Evolutionary conservation across 2,113 vertebrate genomes (phyloP), one percentile per base, ranked within the genome.

Genomic region (Pagrus major): DNA sequence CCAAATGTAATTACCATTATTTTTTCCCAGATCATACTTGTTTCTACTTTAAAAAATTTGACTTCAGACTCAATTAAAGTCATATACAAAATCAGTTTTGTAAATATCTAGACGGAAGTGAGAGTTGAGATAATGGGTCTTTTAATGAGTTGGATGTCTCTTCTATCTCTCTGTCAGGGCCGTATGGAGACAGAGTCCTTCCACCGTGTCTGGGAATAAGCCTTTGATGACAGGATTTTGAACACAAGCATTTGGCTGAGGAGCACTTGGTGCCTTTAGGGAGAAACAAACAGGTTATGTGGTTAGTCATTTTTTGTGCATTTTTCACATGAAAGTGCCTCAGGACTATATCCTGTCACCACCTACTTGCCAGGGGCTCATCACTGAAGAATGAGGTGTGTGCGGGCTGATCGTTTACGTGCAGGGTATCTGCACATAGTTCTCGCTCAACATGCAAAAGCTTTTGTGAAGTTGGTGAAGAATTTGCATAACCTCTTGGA

Each of bases 271-370:
- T 14, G 51, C 27, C 46, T 46, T 41, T 9, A 42, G 71, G 58
- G 33, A 29, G 16, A 41, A 66, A 20, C n/a, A 58, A 67, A 54
- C 25, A 27, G 35, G 18, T 77, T 63, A 78, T 65, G 18, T 21
- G 6, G n/a, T 35, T 8, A 5, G 37, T 46, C 16, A 9, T 14
- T 39, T 73, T 23, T 55, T 51, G 29, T 25, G 23, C 44, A 29
- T 46, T 5, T 11, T 4, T 23, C 60, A 51, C 42, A 29, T 4
- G 18, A 27, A 27, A 25, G 14, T 9, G 9, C 14, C 54, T 71
- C 2, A 18, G 37, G 65, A 14, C 7, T 5, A 18, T n/a, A 2
- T 23, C 23, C 9, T 85, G 35, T 83, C 55, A 46, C 1, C 31
- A 39, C 60, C 54, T 74, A 20, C 52, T 54, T 60, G 18, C 71